Conservation (phyloP, 2,113 vertebrate genomes). For the Dasyurus viverrinus region DNA sequence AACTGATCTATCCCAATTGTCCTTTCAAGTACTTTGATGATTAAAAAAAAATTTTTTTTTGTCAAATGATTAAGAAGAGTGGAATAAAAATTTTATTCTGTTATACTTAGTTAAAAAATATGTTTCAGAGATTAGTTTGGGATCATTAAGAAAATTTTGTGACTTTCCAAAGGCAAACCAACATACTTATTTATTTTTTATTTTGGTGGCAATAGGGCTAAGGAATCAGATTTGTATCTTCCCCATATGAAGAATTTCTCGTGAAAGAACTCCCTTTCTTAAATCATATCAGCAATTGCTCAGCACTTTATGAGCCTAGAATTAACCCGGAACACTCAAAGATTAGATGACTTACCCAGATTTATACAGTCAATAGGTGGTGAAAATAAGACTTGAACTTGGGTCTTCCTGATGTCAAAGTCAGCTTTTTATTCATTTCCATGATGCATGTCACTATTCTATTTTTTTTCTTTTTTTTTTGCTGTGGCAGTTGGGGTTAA, state of each 20-base stretch:
- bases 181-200: neutral
- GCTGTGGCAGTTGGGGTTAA: too few relatives aligned
- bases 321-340: conserved; percentile 27
- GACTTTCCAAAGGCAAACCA: neutral
- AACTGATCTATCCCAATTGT: neutral
- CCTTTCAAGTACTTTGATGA: neutral
- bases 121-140: neutral
- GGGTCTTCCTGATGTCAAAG: neutral
- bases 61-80: conserved; percentile 40
- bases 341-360: neutral
- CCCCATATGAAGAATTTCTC: neutral
- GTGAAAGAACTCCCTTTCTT: neutral
- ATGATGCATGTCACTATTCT: neutral
- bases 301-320: neutral
- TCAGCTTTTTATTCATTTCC: neutral
- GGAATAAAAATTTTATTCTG: conserved; percentile 35
- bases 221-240: neutral
- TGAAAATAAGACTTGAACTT: neutral
- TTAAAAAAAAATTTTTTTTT: conserved; percentile 42
- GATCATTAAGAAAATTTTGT: neutral
- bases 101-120: conserved; percentile 25
- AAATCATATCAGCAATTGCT: neutral
- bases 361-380: neutral
- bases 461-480: too few relatives aligned
- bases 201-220: neutral